Evolutionary conservation across 2,113 vertebrate genomes (phyloP).

Genomic region (Thalassarche chlororhynchos): DNA sequence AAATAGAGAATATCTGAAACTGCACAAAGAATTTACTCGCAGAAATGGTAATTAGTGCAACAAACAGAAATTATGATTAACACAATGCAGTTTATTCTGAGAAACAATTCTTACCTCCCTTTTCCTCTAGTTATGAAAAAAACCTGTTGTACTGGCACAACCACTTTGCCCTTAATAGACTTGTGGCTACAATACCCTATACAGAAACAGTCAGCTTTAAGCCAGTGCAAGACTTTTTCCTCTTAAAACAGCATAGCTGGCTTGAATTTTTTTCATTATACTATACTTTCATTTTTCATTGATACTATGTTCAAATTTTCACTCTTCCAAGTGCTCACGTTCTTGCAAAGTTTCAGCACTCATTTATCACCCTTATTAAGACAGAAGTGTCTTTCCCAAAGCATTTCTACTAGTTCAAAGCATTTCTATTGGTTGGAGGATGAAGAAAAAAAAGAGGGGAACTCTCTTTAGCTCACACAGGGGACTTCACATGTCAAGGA

Average conservation of each 20-base stretch:
- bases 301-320: not conserved
- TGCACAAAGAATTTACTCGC: not conserved
- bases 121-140: not conserved
- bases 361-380: not conserved
- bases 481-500: not conserved
- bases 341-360: not conserved
- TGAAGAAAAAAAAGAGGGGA: not conserved
- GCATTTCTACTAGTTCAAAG: not conserved
- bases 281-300: not conserved
- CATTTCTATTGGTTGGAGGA: not conserved
- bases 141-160: fast-evolving
- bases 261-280: not conserved
- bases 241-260: not conserved
- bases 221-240: not conserved
- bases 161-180: not conserved
- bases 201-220: not conserved
- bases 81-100: not conserved
- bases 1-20: not conserved
- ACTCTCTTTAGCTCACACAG: not conserved
- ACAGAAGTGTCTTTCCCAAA: not conserved
- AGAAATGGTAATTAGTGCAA: not conserved
- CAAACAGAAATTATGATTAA: not conserved
- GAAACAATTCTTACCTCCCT: not conserved
- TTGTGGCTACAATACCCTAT: not conserved
- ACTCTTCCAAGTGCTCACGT: not conserved